These are phyloP conservation scores for Tachysurus fulvidraco DNA, from an alignment of 2,113 vertebrate genomes.

Conservation along the genomic window DNA sequence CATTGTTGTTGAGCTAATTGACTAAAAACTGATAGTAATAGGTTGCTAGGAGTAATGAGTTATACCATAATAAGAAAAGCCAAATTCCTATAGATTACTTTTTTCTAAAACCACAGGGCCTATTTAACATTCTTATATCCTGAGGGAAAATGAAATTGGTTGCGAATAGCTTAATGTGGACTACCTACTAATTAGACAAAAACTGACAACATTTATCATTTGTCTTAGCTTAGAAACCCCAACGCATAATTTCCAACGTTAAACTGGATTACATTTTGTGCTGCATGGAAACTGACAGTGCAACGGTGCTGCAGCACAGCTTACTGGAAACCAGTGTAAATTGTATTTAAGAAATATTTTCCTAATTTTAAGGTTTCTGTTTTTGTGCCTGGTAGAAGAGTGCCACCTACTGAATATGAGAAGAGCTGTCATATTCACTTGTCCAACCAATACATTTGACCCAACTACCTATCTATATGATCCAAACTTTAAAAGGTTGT, in stretches of 20 bases:
- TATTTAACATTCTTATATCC: slow-evolving; percentile 38
- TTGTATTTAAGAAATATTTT: not conserved
- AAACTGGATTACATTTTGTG: slow-evolving; percentile 35
- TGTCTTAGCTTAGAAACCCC: slow-evolving; percentile 39
- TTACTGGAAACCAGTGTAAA: not conserved
- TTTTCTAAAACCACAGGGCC: slow-evolving; percentile 11
- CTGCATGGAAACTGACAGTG: not conserved
- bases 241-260: slow-evolving; percentile 35
- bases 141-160: slow-evolving; percentile 40
- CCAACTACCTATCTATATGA: not conserved
- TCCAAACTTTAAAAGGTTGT: not conserved
- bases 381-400: slow-evolving; percentile 18
- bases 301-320: not conserved
- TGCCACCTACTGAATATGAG: slow-evolving; percentile 28
- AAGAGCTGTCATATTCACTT: not conserved
- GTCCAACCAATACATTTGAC: not conserved
- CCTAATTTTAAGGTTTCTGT: not conserved
- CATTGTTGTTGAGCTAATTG: slow-evolving; percentile 6
- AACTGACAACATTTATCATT: slow-evolving; percentile 44
- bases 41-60: not conserved
- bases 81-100: slow-evolving; percentile 18
- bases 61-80: not conserved
- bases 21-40: not conserved
- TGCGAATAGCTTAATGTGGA: slow-evolving; percentile 40
- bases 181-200: slow-evolving; percentile 52